Conservation (phyloP, 2,888 invertebrate genomes). For the Branchellion lobata region DNA sequence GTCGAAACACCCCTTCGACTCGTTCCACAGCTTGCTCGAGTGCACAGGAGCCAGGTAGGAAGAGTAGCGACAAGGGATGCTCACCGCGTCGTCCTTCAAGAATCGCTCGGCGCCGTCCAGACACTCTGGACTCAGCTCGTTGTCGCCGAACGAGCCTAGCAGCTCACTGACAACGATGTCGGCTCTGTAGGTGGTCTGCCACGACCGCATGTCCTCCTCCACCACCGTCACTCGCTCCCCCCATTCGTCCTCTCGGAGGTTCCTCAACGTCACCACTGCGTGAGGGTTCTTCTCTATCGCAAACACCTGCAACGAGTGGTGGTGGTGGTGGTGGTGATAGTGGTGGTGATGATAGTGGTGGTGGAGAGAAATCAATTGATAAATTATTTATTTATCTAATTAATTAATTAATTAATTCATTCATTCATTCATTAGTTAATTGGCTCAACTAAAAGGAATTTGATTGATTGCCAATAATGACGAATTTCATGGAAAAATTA, state of each 20-base stretch:
- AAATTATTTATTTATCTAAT: too few relatives aligned
- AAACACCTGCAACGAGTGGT: slow-evolving; percentile 77
- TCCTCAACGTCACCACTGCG: slow-evolving; percentile 70
- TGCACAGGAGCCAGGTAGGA: slow-evolving; percentile 91
- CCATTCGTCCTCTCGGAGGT: slow-evolving; percentile 60
- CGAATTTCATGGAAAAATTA: background rate
- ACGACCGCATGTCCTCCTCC: slow-evolving; percentile 63
- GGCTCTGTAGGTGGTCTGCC: slow-evolving; percentile 71
- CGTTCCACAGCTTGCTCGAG: slow-evolving; percentile 74
- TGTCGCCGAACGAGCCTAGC: slow-evolving; percentile 95
- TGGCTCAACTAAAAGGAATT: too few relatives aligned
- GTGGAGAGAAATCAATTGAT: too few relatives aligned
- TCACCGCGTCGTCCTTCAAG: slow-evolving; percentile 74
- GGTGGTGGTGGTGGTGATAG: too few relatives aligned
- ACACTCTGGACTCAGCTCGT: slow-evolving; percentile 97
- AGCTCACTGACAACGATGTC: slow-evolving; percentile 94
- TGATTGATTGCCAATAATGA: too few relatives aligned
- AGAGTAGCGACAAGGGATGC: slow-evolving; percentile 84
- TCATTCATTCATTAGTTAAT: too few relatives aligned
- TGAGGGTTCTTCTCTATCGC: slow-evolving; percentile 98
- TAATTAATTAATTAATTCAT: too few relatives aligned
- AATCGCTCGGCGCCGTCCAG: slow-evolving; percentile 88
- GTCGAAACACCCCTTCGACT: slow-evolving; percentile 49
- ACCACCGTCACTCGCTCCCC: slow-evolving; percentile 62
- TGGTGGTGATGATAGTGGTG: slow-evolving; percentile 78